Base-by-base conservation (phyloP, 2,888 invertebrate genomes). In the Cryptus viduatorius region DNA sequence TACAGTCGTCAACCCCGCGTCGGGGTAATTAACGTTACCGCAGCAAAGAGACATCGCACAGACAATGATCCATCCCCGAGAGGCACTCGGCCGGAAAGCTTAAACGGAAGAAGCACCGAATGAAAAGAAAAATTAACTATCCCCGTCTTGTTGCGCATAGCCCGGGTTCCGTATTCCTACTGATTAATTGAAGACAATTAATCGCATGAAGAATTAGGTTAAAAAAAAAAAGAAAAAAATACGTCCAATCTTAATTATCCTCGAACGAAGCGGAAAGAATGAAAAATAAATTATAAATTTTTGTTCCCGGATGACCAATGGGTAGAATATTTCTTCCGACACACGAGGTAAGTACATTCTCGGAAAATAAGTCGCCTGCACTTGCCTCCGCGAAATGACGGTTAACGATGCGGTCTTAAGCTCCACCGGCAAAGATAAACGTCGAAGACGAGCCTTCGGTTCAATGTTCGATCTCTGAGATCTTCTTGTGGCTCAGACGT, bases 11-110 rank as follows among this genome's bases (percentile, higher is more conserved):
- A 69, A 53, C 24, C 65, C 59, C 16, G 59, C 42, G 50, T 44
- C 46, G 61, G 46, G 69, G 75, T 83, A 83, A 83, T 83, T 79
- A 83, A 79, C 78, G 48, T 42, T 50, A 71, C 65, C 53, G 50
- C 50, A 59, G 61, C 69, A 24, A 19, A 46, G 61, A 29, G 50
- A 78, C 69, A 69, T 61, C 29, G 31, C 59, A 24, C 44, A 64
- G 48, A 73, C 72, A 78, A 78, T 64, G 72, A 73, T 37, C 64
- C 71, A 69, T 46, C 65, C 37, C 59, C 48, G 71, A 16, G 61
- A 65, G 69, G 75, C 64, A 79, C 53, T 76, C 65, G 56, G 59
- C 75, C 56, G 44, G 69, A 75, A 79, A 64, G 69, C 50, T 24
- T 10, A 42, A 59, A 73, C 61, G 31, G n/a, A 73, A 53, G 53